These are phyloP conservation scores for Lasioglossum lativentre DNA, from an alignment of 2,888 invertebrate species.

Conservation along the genomic window DNA sequence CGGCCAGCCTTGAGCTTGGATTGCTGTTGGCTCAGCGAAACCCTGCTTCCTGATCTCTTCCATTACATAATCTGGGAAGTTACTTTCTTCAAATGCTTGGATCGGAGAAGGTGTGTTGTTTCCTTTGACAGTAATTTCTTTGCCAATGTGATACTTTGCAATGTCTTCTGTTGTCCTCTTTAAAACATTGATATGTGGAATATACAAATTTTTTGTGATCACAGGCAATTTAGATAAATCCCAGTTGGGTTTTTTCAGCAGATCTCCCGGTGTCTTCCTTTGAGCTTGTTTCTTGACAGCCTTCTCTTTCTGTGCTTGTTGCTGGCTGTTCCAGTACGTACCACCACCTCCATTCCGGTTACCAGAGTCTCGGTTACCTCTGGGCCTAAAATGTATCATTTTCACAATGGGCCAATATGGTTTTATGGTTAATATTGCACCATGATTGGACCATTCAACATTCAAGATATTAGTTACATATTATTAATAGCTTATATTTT, in stretches of 20 bases:
- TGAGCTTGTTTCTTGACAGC: conserved; percentile 78
- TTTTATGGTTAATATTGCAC: not conserved
- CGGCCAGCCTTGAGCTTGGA: conserved; percentile 98
- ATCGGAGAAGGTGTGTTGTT: conserved; percentile 95
- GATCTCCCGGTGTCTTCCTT: conserved; percentile 89
- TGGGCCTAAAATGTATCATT: conserved; percentile 78
- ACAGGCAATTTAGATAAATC: conserved; percentile 90
- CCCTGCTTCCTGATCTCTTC: conserved; percentile 92
- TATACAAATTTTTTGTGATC: conserved; percentile 97
- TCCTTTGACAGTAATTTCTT: conserved; percentile 96
- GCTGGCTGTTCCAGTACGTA: conserved; percentile 82
- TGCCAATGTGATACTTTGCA: conserved; percentile 89
- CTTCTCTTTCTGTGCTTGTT: conserved; percentile 74
- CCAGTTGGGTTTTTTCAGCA: conserved; percentile 93
- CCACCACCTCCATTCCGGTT: conserved; percentile 80
- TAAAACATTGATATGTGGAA: conserved; percentile 91
- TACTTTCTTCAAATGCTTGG: conserved; percentile 95
- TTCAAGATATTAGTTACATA: not conserved
- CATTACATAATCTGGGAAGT: conserved; percentile 94
- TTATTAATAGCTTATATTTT: not conserved
- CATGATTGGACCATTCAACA: not conserved
- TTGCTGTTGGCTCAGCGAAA: conserved; percentile 95
- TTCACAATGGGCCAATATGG: conserved; percentile 13
- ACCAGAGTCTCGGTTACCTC: conserved; percentile 81
- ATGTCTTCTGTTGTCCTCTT: conserved; percentile 91